Evolutionary conservation across 2,113 vertebrate genomes (phyloP).

Genomic region (Alexandromys fortis): DNA sequence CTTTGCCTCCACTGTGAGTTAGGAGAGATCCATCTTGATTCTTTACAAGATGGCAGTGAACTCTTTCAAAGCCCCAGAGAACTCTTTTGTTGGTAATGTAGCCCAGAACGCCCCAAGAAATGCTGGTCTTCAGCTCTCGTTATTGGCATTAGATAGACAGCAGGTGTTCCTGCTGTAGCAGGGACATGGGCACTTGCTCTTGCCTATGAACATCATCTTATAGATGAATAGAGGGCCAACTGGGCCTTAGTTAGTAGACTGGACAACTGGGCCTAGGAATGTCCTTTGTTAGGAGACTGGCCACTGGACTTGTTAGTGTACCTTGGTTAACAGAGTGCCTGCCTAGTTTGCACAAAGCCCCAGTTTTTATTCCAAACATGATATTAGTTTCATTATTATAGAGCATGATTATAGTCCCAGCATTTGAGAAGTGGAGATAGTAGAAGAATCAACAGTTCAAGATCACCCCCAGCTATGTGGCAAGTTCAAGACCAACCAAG

Average conservation of each 20-base stretch:
- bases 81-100: conserved; percentile 79
- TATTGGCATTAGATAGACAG: conserved; percentile 78
- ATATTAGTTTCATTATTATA: neutral
- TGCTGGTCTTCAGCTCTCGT: conserved; percentile 81
- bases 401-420: neutral
- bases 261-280: neutral
- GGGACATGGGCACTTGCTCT: conserved; percentile 77
- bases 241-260: neutral
- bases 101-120: conserved; percentile 72
- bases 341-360: neutral
- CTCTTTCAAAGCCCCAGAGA: conserved; percentile 79
- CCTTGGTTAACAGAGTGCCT: neutral
- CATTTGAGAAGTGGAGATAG: neutral
- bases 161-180: conserved; percentile 69
- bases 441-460: neutral
- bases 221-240: conserved; percentile 78
- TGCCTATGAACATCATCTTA: conserved; percentile 80
- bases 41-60: conserved; percentile 65
- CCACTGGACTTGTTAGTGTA: neutral
- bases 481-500: neutral
- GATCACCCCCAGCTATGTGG: too few relatives aligned
- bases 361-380: neutral
- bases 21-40: conserved; percentile 80
- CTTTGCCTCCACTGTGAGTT: conserved; percentile 79
- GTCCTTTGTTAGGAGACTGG: neutral